Evolutionary conservation across 1,140 invertebrate species (phyloP), one percentile per base, ranked within the genome.

Genomic region (Drosophila orosa): DNA sequence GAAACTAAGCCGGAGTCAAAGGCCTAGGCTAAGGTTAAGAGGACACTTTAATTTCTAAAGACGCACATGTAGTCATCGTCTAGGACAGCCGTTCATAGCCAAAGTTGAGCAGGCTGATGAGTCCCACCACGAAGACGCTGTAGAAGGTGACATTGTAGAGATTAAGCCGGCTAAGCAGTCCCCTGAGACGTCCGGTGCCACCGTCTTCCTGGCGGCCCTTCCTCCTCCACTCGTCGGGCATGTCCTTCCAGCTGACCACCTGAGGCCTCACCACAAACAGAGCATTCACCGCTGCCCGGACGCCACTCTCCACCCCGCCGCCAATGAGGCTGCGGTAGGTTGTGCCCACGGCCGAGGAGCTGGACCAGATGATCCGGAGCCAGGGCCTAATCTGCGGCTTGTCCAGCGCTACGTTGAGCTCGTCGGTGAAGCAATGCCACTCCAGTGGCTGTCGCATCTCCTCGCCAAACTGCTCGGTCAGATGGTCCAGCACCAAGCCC

Each of bases 241-340:
- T 62, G 56, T 92, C 91, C 31, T 58, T 50, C 90, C 90, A 92
- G 29, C 60, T 45, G 1, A 92, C 87, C 45, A 77, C 62, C 74
- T 92, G 91, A 0, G 91, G 91, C 24, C 87, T 62, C 3, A 91
- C 60, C 22, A 87, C 54, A 8, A 90, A 78, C 1, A 92, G 39
- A 1, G 91, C 87, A 67, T 77, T 80, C 3, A 91, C 63, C 3
- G 91, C 91, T 0, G 91, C 84, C 42, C 91, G 48, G 5, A 84
- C n/a, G 5, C 91, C 91, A 48, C 91, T 92, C 69, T 92, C 84
- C 5, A 92, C 87, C 0, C 91, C 91, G 5, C 91, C 91, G 1
- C 78, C 89, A 47, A 92, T 76, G 4, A 79, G 65, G 24, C 77
- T 91, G 40, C 91, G 91, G 72, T 91, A 90, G 33, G 45, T 68